Conservation (phyloP, 2,797 vertebrate genomes). For the Anabas testudineus region DNA sequence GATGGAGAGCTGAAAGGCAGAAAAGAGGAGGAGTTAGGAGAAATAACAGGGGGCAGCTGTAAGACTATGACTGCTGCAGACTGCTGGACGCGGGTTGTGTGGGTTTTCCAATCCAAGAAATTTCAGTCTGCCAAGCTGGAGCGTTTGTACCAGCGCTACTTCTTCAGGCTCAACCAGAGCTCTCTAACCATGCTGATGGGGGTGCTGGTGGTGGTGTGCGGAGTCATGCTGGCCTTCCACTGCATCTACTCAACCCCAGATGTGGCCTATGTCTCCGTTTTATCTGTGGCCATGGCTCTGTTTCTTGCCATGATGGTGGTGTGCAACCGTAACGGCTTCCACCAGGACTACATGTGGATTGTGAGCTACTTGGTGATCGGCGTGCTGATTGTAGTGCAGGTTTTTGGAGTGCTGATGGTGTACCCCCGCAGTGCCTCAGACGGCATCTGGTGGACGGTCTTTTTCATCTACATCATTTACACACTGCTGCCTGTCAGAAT, state of each 20-base stretch:
- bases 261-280: slow-evolving; percentile 83
- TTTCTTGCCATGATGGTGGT: slow-evolving; percentile 94
- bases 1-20: slow-evolving; percentile 85
- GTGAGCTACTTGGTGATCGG: slow-evolving; percentile 95
- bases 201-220: slow-evolving; percentile 91
- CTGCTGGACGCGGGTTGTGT: slow-evolving; percentile 85
- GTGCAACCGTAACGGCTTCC: slow-evolving; percentile 95
- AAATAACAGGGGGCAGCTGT: slow-evolving; percentile 67
- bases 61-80: slow-evolving; percentile 74
- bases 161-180: slow-evolving; percentile 98
- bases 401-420: slow-evolving; percentile 86
- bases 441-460: slow-evolving; percentile 95
- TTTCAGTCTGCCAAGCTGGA: slow-evolving; percentile 95
- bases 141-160: slow-evolving; percentile 97
- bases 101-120: slow-evolving; percentile 94
- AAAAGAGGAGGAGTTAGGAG: slow-evolving; percentile 73
- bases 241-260: slow-evolving; percentile 79
- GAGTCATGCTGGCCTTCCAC: slow-evolving; percentile 92
- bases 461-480: slow-evolving; percentile 98
- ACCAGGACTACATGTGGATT: slow-evolving; percentile 98
- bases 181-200: slow-evolving; percentile 98
- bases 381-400: slow-evolving; percentile 90
- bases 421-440: slow-evolving; percentile 89
- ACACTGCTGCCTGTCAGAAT: slow-evolving; percentile 96
- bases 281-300: slow-evolving; percentile 88